These are phyloP conservation scores for Campylorhamphus procurvoides DNA, from an alignment of 2,113 vertebrate species.

Conservation along the genomic window DNA sequence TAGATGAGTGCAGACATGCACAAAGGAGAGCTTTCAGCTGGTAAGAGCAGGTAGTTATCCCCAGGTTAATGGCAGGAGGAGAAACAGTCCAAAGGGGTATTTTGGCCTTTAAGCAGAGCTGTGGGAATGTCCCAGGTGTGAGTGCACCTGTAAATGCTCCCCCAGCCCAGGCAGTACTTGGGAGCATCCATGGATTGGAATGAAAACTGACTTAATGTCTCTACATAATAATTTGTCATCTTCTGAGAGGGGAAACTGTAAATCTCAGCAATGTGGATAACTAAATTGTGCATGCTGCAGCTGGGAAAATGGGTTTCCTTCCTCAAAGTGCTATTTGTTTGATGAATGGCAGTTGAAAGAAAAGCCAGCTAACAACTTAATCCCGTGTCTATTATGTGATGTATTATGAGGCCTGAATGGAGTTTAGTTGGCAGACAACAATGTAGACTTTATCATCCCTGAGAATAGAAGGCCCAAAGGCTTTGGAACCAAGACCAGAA, in stretches of 20 bases:
- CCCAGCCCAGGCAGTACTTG: neutral
- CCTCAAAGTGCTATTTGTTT: slow-evolving; percentile 40
- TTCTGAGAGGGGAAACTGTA: neutral
- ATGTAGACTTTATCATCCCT: slow-evolving; percentile 44
- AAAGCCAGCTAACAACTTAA: slow-evolving; percentile 60
- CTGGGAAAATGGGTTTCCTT: slow-evolving; percentile 39
- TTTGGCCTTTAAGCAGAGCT: neutral
- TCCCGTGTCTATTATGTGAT: slow-evolving; percentile 48
- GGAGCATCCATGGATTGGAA: neutral
- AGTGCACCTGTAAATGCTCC: neutral
- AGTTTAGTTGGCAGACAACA: slow-evolving; percentile 53
- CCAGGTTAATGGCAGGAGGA: neutral
- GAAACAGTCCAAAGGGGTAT: neutral
- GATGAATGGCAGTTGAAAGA: slow-evolving; percentile 48
- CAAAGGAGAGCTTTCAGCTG: neutral
- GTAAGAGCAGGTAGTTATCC: neutral
- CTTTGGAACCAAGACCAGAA: slow-evolving; percentile 33
- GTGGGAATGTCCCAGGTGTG: neutral
- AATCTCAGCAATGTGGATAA: slow-evolving; percentile 16
- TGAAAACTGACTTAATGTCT: slow-evolving; percentile 2
- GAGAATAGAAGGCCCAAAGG: slow-evolving; percentile 48
- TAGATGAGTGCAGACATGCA: neutral
- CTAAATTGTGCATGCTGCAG: neutral
- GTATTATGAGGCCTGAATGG: slow-evolving; percentile 44
- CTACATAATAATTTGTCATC: slow-evolving; percentile 1